A percentile compares a stretch with the other conserved stretches of the same genome.
Conservation (phyloP, 2,888 invertebrate genomes). For the Eledone cirrhosa region DNA sequence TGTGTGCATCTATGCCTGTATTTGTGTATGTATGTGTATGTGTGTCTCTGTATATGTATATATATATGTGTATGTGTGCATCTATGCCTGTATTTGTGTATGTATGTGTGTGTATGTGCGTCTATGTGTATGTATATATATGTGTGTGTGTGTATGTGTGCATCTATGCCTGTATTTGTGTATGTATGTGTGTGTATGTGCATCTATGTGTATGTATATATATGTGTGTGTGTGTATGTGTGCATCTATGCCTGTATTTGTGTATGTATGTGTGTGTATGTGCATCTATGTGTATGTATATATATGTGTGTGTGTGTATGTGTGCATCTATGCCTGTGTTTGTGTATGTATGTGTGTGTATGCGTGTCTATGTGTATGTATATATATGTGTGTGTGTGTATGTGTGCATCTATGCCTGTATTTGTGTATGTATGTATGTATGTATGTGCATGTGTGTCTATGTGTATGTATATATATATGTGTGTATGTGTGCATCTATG, state of each 20-base stretch:
- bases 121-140: neutral
- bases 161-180: neutral
- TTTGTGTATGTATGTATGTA: too few relatives aligned
- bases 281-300: neutral
- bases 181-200: neutral
- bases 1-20: neutral
- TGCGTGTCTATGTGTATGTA: neutral
- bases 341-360: neutral
- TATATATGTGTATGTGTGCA: too few relatives aligned
- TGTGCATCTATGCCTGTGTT: neutral
- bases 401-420: neutral
- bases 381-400: neutral
- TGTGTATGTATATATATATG: neutral
- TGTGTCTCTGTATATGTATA: too few relatives aligned
- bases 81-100: neutral
- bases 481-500: neutral
- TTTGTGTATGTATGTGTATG: neutral
- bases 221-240: neutral
- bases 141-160: neutral
- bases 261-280: neutral
- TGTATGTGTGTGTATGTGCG: neutral
- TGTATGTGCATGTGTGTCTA: neutral
- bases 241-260: neutral
- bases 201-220: neutral
- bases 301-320: neutral